Base-by-base conservation (phyloP, 2,797 vertebrate genomes). In the Pachyuromys duprasi region DNA sequence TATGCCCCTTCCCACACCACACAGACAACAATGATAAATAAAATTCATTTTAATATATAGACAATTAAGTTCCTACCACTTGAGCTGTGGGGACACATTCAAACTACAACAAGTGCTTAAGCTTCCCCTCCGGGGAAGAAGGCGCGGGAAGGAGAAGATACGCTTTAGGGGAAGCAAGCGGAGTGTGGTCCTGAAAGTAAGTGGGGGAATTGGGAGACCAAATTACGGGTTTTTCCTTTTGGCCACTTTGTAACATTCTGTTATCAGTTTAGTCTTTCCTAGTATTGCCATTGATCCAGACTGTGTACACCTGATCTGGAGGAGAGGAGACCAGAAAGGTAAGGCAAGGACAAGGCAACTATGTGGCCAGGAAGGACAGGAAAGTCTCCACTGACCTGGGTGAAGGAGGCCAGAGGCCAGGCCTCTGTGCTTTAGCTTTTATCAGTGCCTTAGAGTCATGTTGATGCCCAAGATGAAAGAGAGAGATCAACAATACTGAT, bases 291-390 rank as follows among this genome's bases (percentile, higher is more conserved):
- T 33, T 67, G 45, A 24, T 20, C n/a, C 12, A 17, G 82, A n/a
- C 11, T 89, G 17, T 53, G 18, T 22, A 60, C 11, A 2, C 57
- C 70, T 83, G 81, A 86, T 39, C 33, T 4, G 53, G 84, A 72
- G 5, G 18, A 79, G 79, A 94, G 14, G 20, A 84, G n/a, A 17
- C 3, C 5, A 2, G 53, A 36, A 39, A 11, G 63, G 39, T 78
- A 28, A 1, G 9, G 33, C n/a, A 24, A 90, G 57, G 42, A 74
- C 42, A 2, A 36, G 65, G 57, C 36, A 45, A 62, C 36, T 36
- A 2, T 0, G 0, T 12, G 20, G 5, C 2, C 8, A 49, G 49
- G 11, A 14, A 4, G 8, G 26, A 17, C 13, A 45, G 49, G 18
- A 14, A 28, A 15, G 17, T 26, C 1, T 17, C 2, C 39, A 18